These are phyloP conservation scores for Melierax canorus DNA, from an alignment of 2,113 vertebrate genomes.

Conservation along the genomic window DNA sequence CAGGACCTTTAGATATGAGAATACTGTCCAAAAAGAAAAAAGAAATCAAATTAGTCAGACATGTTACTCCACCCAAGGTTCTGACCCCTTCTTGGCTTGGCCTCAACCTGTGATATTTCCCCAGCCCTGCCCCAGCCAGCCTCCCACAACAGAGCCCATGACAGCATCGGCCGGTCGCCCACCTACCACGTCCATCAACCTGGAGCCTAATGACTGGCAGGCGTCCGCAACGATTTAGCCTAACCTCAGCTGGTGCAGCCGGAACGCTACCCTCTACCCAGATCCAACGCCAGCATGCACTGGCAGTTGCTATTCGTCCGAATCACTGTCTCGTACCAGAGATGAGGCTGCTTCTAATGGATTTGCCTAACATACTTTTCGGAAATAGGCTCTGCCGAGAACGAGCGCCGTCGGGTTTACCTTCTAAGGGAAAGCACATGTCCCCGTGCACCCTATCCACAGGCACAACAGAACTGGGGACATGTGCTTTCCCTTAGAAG, in stretches of 20 bases:
- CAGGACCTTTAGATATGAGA: not conserved
- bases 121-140: not conserved
- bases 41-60: not conserved
- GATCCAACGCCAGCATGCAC: not conserved
- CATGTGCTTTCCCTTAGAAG: too few relatives aligned
- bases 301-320: too few relatives aligned
- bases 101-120: not conserved
- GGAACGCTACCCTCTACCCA: not conserved
- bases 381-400: too few relatives aligned
- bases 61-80: not conserved
- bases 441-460: too few relatives aligned
- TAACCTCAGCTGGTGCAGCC: not conserved
- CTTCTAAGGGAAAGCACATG: too few relatives aligned
- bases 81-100: not conserved
- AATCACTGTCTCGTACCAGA: not conserved
- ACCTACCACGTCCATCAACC: not conserved
- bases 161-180: accelerated
- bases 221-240: too few relatives aligned
- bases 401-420: too few relatives aligned
- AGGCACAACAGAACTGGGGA: too few relatives aligned
- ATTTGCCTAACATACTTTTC: not conserved
- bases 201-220: accelerated
- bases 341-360: not conserved
- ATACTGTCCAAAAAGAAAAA: not conserved
- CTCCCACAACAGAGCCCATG: not conserved